phyloP scores from a whole-genome alignment of 1,140 invertebrate genomes.

The Druon quercuslanigerum region DNA sequence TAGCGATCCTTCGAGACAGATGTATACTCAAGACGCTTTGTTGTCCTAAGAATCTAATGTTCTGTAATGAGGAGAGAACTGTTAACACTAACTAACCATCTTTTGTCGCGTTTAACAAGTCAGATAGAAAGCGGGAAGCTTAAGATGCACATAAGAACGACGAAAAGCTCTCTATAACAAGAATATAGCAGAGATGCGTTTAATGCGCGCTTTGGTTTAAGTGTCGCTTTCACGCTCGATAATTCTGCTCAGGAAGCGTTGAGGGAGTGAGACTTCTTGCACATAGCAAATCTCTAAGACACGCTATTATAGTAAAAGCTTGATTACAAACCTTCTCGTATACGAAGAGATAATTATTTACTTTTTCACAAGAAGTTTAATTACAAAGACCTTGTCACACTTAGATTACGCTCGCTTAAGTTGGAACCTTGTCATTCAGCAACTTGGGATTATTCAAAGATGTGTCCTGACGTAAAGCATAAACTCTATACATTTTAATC shows the following conservation, averaged over 20 bases:
- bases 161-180: constrained; percentile 6
- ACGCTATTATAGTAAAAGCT: constrained; percentile 18
- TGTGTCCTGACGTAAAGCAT: background rate
- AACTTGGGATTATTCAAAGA: background rate
- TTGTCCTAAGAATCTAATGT: background rate
- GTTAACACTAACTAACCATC: constrained; percentile 8
- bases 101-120: constrained; percentile 8
- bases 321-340: constrained; percentile 10
- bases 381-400: constrained; percentile 14
- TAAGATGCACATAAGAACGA: constrained; percentile 1
- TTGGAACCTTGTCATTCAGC: background rate
- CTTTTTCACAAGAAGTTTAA: constrained; percentile 18
- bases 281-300: constrained; percentile 5
- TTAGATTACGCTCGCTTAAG: background rate
- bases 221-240: constrained; percentile 19
- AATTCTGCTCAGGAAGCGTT: constrained; percentile 16
- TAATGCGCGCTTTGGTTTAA: constrained; percentile 14
- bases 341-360: constrained; percentile 17
- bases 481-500: background rate
- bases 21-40: background rate
- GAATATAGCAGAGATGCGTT: background rate
- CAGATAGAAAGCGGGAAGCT: constrained; percentile 1
- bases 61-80: background rate
- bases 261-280: constrained; percentile 4
- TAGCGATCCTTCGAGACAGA: no score